Evolutionary conservation across 2,888 invertebrate genomes (phyloP).

Genomic region (Mimumesa dahlbomi): DNA sequence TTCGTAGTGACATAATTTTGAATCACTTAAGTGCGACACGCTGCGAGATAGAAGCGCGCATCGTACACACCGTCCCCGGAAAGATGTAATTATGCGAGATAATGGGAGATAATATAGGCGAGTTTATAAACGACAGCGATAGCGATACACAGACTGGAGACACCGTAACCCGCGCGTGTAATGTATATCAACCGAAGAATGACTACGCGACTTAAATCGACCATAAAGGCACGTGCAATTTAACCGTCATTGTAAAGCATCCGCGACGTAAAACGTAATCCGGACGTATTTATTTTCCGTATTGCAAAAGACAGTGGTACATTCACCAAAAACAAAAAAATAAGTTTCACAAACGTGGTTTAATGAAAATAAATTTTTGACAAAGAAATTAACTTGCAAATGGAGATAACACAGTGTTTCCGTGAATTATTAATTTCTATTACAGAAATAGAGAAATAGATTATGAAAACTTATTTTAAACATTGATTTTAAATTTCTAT

Average conservation of each 20-base stretch:
- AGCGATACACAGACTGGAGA: neutral
- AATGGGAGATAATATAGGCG: slow-evolving; percentile 10
- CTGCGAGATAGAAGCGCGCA: slow-evolving; percentile 1
- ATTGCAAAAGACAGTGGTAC: neutral
- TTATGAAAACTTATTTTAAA: no score
- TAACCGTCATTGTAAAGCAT: slow-evolving; percentile 5
- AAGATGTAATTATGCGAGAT: slow-evolving; percentile 13
- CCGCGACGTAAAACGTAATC: slow-evolving; percentile 2
- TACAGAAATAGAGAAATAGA: no score
- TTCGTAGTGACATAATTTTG: no score
- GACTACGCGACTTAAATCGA: neutral
- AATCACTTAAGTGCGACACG: neutral
- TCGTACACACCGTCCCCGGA: neutral
- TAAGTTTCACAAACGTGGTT: no score
- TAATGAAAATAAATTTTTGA: no score
- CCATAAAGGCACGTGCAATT: slow-evolving; percentile 9
- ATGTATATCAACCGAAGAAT: slow-evolving; percentile 14
- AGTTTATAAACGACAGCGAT: neutral
- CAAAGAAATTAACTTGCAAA: no score
- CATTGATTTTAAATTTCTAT: no score
- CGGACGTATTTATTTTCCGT: slow-evolving; percentile 2
- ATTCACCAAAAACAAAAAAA: no score
- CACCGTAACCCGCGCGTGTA: slow-evolving; percentile 10
- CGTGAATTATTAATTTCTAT: no score
- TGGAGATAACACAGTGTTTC: no score